Base-by-base conservation (phyloP, 2,797 vertebrate genomes). In the Eurystomus glaucurus region DNA sequence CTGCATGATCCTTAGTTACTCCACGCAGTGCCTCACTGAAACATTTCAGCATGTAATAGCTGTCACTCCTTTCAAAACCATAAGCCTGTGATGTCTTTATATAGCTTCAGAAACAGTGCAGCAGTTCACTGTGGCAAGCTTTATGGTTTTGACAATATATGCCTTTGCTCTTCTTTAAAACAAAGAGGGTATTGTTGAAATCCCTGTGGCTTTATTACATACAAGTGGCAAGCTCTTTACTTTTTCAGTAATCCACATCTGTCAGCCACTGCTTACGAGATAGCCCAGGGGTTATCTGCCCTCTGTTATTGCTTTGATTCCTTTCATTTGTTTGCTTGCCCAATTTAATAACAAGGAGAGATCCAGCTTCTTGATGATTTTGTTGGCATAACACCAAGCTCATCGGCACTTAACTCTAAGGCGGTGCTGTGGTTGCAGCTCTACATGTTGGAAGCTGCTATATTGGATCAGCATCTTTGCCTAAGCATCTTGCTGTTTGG, bases 161-260 rank as follows among this genome's bases (percentile, higher is more conserved):
- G 92, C 95, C 95, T 96, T 93, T 96, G 78, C 93, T 95, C 84
- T 93, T 96, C 84, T 80, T 96, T 94, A 95, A 97, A 97, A 97
- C 94, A 97, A 94, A 93, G 95, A 83, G 75, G 65, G 81, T 97
- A 93, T 85, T 95, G 93, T 79, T 91, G 86, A 93, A 94, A 92
- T 97, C 95, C 97, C 97, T 69, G 81, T 97, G 93, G 94, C 85
- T 97, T 97, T 97, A 97, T 97, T 97, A 94, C 88, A 80, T 94
- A 94, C 90, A 93, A 96, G 96, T 97, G 94, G 96, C 97, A 93
- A 96, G 88, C 96, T 97, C 94, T 96, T 96, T 95, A 90, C 94
- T 96, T 96, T 96, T 96, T 94, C 90, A 69, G 94, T 97, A 97
- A 96, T 97, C 94, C 96, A 95, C 96, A 94, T 97, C 96, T 96